Evolutionary conservation across 2,113 vertebrate genomes (phyloP).

Genomic region (Malurus melanocephalus): DNA sequence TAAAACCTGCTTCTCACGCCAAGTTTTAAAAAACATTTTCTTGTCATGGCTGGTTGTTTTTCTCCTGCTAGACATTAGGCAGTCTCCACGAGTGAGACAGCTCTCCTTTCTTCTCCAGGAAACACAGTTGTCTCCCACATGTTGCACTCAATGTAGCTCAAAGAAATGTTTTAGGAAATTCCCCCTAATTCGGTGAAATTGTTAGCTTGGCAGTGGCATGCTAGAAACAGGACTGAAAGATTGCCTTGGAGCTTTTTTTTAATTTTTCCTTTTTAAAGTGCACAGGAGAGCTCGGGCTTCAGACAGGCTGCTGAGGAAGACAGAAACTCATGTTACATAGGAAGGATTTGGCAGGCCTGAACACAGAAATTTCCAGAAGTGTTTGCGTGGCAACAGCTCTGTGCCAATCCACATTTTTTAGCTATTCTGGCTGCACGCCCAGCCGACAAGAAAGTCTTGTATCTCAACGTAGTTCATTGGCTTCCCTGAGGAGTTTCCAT

Average conservation of each 20-base stretch:
- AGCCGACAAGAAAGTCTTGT: conserved; percentile 83
- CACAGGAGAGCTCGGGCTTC: conserved; percentile 61
- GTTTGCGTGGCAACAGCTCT: conserved; percentile 87
- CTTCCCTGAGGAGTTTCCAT: conserved; percentile 87
- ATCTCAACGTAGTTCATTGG: conserved; percentile 80
- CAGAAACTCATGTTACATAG: conserved; percentile 84
- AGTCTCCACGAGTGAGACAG: conserved; percentile 59
- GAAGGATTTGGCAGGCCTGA: conserved; percentile 83
- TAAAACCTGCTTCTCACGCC: neutral
- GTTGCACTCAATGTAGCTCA: conserved; percentile 63
- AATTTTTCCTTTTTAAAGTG: conserved; percentile 54
- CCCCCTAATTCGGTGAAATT: conserved; percentile 72
- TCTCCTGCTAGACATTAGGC: conserved; percentile 52
- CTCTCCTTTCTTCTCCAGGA: conserved; percentile 74
- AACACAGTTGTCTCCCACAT: conserved; percentile 69
- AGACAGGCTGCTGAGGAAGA: conserved; percentile 67
- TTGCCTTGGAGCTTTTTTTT: neutral
- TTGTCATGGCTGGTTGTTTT: conserved; percentile 48
- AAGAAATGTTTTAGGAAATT: conserved; percentile 70
- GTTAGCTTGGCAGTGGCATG: conserved; percentile 65
- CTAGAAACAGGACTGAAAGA: conserved; percentile 63
- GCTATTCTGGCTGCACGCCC: conserved; percentile 84
- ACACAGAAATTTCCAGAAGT: conserved; percentile 95
- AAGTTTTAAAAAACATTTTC: conserved; percentile 61
- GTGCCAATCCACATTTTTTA: conserved; percentile 85